Conservation (phyloP, 2,113 vertebrate genomes). For the Megaceryle torquata region DNA sequence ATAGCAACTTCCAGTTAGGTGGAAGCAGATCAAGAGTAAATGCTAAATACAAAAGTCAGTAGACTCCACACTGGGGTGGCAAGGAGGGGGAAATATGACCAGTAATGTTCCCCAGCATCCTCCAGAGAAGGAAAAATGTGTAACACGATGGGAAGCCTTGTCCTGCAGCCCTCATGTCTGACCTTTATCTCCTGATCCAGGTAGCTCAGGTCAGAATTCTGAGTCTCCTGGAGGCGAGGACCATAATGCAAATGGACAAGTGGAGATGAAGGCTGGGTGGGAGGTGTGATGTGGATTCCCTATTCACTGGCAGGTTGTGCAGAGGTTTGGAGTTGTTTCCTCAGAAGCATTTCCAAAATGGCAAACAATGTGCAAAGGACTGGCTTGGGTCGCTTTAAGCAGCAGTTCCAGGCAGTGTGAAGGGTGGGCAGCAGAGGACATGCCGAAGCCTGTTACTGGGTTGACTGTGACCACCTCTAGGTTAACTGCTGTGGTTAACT, state of each 20-base stretch:
- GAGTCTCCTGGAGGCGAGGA: not conserved
- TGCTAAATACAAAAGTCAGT: not conserved
- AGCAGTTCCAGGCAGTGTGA: not conserved
- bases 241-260: not conserved
- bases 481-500: not conserved
- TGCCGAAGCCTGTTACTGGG: not conserved
- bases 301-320: not conserved
- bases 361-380: not conserved
- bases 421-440: not conserved
- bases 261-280: not conserved
- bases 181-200: constrained; percentile 64
- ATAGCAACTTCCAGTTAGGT: not conserved
- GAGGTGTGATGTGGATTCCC: accelerated
- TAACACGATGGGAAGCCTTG: no score
- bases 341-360: not conserved
- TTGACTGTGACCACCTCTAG: not conserved
- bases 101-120: not conserved
- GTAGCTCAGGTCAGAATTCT: not conserved
- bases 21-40: not conserved
- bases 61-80: not conserved
- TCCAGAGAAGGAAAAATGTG: not conserved
- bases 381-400: not conserved
- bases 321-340: not conserved
- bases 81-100: no score
- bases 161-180: not conserved